phyloP scores from a whole-genome alignment of 2,797 vertebrate genomes.

The Hippopotamyrus pictus region DNA sequence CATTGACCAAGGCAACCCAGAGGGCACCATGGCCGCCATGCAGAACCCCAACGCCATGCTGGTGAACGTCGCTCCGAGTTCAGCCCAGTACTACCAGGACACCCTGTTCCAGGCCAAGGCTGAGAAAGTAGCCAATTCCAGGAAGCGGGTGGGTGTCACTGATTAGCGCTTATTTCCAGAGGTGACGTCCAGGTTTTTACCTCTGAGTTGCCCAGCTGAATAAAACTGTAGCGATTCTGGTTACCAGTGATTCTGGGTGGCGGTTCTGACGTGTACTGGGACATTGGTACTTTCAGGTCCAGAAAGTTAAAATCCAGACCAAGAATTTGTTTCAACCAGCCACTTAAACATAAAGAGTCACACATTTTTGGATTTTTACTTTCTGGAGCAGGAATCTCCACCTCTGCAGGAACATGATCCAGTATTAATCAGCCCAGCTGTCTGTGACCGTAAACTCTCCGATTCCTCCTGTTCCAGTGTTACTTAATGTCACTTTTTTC shows the following conservation, averaged over 20 bases:
- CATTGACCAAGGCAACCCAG: constrained; percentile 76
- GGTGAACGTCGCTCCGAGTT: constrained; percentile 66
- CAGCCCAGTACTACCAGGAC: constrained; percentile 73
- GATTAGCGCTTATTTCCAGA: not conserved
- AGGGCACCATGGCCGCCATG: constrained; percentile 77
- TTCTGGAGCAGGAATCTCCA: not conserved
- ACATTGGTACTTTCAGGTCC: not conserved
- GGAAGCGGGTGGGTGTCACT: constrained; percentile 73
- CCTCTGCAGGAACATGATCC: not conserved
- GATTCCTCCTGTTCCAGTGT: not conserved
- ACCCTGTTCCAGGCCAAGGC: constrained; percentile 81
- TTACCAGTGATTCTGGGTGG: not conserved
- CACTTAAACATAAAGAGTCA: not conserved
- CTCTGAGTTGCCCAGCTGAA: not conserved
- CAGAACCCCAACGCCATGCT: constrained; percentile 95
- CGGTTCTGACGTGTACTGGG: not conserved
- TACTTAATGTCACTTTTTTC: not conserved
- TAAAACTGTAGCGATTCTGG: not conserved
- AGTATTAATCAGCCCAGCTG: not conserved
- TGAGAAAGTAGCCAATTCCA: constrained; percentile 80
- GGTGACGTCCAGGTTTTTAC: not conserved
- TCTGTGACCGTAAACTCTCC: not conserved
- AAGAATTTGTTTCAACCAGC: not conserved
- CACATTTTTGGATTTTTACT: not conserved
- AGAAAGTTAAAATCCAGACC: not conserved